Evolutionary conservation across 1,140 invertebrate genomes (phyloP), one percentile per base, ranked within the genome.

Genomic region (Kradibia gibbosae): DNA sequence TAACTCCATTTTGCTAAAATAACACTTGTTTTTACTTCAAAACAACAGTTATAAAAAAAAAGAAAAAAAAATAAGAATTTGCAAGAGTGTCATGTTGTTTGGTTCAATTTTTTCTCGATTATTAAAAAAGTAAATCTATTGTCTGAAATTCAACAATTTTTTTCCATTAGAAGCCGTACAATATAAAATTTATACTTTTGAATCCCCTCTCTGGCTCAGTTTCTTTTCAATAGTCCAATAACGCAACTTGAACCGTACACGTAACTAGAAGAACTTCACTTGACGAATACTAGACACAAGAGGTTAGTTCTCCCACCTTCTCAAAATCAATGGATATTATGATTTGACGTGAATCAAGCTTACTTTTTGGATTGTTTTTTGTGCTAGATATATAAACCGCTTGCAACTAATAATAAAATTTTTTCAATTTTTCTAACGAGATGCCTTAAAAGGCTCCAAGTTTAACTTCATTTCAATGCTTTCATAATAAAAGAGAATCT

Each of bases 131-230:
- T 39, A 34, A 67, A 20, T 67, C 17, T 22, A 20, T 67, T 17
- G 7, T 67, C 39, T 39, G 17, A 17, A 39, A 36, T 20, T 34
- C 39, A 11, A 71, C 39, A 45, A 45, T 73, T 53, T 73, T 31
- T 55, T 53, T 78, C 31, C 28, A 0, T 42, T 34, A 28, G 36
- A 45, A 15, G 2, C 13, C 39, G 50, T 62, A 31, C 48, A 31
- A 22, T 20, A 55, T 70, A 62, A 80, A 80, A 80, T 80, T 80
- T 55, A 80, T 80, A 65, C 71, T 50, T 31, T 67, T 34, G 15
- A 17, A 11, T 20, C 62, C 15, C 39, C n/a, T 45, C 1, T 25
- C 28, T 42, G 36, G 11, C 13, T 31, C 0, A 0, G 36, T 62
- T 65, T 62, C 62, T 78, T 48, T 79, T 72, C 53, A 25, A 11